phyloP scores from a whole-genome alignment of 2,888 invertebrate genomes.

The Cynaeus angustus region DNA sequence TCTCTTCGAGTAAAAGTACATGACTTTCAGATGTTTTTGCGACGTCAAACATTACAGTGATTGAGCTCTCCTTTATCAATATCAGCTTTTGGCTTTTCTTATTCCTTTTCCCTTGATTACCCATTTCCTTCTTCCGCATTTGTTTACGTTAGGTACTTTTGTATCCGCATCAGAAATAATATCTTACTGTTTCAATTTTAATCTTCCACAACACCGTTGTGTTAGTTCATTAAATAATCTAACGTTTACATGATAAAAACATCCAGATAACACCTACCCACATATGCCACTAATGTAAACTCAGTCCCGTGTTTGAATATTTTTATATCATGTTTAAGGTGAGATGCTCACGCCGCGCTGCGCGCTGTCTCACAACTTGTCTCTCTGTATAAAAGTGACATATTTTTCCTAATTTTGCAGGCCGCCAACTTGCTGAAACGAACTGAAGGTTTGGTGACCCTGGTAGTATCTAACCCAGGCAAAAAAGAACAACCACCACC shows the following conservation, averaged over 20 bases:
- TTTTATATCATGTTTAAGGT: conserved; percentile 50
- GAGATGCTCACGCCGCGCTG: conserved; percentile 27
- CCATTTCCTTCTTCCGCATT: conserved; percentile 6
- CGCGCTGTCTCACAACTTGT: conserved; percentile 2
- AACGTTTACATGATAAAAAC: conserved; percentile 52
- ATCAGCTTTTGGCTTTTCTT: conserved; percentile 19
- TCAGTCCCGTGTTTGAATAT: conserved; percentile 44
- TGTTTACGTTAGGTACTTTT: conserved; percentile 8
- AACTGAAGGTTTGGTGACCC: conserved; percentile 88
- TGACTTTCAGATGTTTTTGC: too few species aligned
- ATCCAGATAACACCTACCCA: conserved; percentile 50
- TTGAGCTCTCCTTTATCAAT: conserved; percentile 13
- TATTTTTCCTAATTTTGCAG: conserved; percentile 71
- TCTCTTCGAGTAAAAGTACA: too few species aligned
- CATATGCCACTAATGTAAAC: conserved; percentile 45
- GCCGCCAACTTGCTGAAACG: conserved; percentile 89
- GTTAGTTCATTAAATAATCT: conserved; percentile 52
- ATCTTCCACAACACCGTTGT: conserved; percentile 45
- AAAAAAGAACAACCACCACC: conserved; percentile 74
- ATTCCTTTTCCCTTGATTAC: background rate
- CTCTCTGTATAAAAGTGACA: conserved; percentile 1
- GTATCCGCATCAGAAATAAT: conserved; percentile 18
- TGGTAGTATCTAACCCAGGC: conserved; percentile 89
- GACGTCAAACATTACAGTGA: too few species aligned
- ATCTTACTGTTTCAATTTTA: conserved; percentile 31